Evolutionary conservation across 2,888 invertebrate genomes (phyloP), one percentile per base, ranked within the genome.

Genomic region (Napeogenes sylphis): DNA sequence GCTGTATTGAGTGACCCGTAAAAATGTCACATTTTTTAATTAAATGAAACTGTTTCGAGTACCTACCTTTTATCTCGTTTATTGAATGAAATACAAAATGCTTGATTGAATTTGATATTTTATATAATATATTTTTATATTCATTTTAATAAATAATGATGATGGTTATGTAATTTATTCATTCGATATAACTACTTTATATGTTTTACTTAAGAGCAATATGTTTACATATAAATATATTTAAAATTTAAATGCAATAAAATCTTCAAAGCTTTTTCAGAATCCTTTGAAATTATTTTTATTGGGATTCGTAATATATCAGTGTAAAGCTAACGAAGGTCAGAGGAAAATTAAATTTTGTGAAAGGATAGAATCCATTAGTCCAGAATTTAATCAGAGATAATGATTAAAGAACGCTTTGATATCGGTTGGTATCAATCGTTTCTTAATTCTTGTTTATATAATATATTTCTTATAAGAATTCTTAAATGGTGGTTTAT

Each of bases 291-390:
- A 10, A 30, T 30, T 2, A 51, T 51, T 51, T 51, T 51, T 51
- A 51, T 51, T 51, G 51, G 51, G 51, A 30, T 51, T 51, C 51
- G 51, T 51, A 51, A 30, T 51, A 51, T 51, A 51, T 51, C 51
- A 51, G 8, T 51, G 30, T 30, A 51, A 51, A 51, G 30, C 59
- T 66, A 74, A 74, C 74, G 67, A 72, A 69, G 73, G 72, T 73
- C 61, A 63, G 65, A 59, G 59, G 64, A 68, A 67, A 69, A 72
- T 71, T 72, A 70, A 71, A 73, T 71, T 75, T 71, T 68, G 68
- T 69, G 69, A 72, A 73, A 72, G 74, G 72, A 73, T 71, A 69
- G 70, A 66, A 67, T 68, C 70, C 71, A 70, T 75, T 73, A 72
- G 67, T 69, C 56, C 66, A 61, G 65, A 71, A 71, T 74, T 73